Base-by-base conservation (phyloP, 2,797 vertebrate species). In the Botia almorhae region DNA sequence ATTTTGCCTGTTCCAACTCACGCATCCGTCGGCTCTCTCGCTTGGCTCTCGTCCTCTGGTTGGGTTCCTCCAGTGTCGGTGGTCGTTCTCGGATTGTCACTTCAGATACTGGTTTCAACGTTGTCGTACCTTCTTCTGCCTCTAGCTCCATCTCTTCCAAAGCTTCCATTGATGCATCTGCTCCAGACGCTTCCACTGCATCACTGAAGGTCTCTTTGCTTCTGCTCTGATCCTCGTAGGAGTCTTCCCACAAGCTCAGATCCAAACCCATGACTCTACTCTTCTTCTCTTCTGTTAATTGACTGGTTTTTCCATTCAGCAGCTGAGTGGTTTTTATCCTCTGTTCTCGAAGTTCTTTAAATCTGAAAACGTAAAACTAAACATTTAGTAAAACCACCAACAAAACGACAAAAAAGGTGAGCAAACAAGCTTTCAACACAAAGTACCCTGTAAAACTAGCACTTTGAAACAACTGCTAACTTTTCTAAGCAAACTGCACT, bases 1-100 rank as follows among this genome's bases (percentile, higher is more conserved):
- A 99, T 84, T 96, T 96, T 0, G 98, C 98, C 88, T 99, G 98
- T 46, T 99, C 98, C 82, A 99, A 85, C 82, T 99, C 98, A 72
- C 98, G 94, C 96, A 98, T 97, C 81, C 98, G 92, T 51, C 98
- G 93, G 82, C 95, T 99, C 90, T 98, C 96, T 80, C 98, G 94
- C 90, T 99, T 99, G 78, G 98, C 95, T 26, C 98, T 94, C 2
- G 94, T 97, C 85, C 96, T 98, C 87, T 89, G 0, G 91, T 95
- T 87, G 58, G 96, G 93, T 82, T 99, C 86, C 5, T 94, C 94
- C 1, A 84, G 29, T 5, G 87, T 86, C 33, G 87, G 85, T 2
- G 76, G 29, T 23, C 74, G 65, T 68, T 85, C 83, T 58, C 83
- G 63, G 58, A 87, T 77, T 33, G 78, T 68, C 51, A 83, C 76